Evolutionary conservation across 2,113 vertebrate genomes (phyloP), one percentile per base, ranked within the genome.

Genomic region (Aldabrachelys gigantea): DNA sequence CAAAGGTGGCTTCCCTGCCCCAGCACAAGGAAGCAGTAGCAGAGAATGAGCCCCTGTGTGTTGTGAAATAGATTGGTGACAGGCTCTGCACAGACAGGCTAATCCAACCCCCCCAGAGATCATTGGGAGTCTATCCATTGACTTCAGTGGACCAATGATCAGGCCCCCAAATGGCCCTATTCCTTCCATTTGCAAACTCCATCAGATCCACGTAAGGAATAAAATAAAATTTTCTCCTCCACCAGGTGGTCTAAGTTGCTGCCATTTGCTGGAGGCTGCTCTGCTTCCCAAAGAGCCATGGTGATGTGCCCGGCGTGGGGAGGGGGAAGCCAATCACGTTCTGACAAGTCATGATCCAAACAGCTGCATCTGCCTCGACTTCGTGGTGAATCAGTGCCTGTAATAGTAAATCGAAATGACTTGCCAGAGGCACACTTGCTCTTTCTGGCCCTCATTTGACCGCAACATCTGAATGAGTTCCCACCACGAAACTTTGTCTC

Each of bases 71-170:
- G 11, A 8, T 78, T 27, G 41, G 3, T 47, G 59, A n/a, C 44
- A 2, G 59, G 82, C 50, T 82, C n/a, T 92, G 54, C 24, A 27
- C 25, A 82, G 52, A 52, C 21, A 29, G 27, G 41, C 76, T 14
- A 16, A 0, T 47, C 80, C 90, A 27, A 25, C 69, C 38, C 54
- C 52, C 0, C 0, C 38, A 21, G 49, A 21, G 10, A 1, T 50
- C 13, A 1, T 8, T 72, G 35, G n/a, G 65, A 72, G n/a, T 72
- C 35, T 72, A 19, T 72, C n/a, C n/a, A 38, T 50, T 50, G 41
- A 65, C 84, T 59, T 22, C 65, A 3, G 0, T 35, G 54, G 47
- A 27, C 1, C 2, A 0, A 31, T 78, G 81, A 6, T 29, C 78
- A 16, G 50, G 49, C 59, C 50, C 65, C n/a, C 19, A 25, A 57